Evolutionary conservation across 2,113 vertebrate genomes (phyloP), one percentile per base, ranked within the genome.

Genomic region (Mohoua ochrocephala): DNA sequence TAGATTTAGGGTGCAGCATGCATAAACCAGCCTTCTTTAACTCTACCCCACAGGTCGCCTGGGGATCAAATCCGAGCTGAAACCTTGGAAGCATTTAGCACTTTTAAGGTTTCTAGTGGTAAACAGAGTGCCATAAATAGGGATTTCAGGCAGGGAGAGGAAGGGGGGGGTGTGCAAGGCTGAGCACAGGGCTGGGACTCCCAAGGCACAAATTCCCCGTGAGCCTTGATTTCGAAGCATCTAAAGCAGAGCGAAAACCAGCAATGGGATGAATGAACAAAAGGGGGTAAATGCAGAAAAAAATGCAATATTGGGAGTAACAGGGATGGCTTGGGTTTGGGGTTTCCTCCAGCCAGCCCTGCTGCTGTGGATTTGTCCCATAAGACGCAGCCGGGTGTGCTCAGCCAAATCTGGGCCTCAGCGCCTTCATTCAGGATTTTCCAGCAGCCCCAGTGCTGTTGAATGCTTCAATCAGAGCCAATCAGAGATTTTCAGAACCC

Each of bases 401-500:
- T 82, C 69, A 75, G 93, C 80, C 73, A 74, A 87, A 84, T 19
- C 68, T 11, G 4, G 37, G 41, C 44, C 84, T 71, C 65, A 5
- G 69, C 0, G 9, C 50, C 88, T 94, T 91, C 88, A 93, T 93
- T 96, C 91, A 93, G 87, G 81, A 61, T 94, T 93, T 63, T 89
- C 49, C 71, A 89, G 68, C 89, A 83, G 86, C 27, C 50, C 56
- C 4, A 4, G 71, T 67, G 92, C 79, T 15, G 44, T 6, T 93
- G 92, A 91, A 86, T 96, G 16, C 95, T 95, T 92, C 74, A 89
- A 91, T 95, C 89, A 93, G 81, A 96, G 77, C 95, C 89, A 81
- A 79, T 95, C 84, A 95, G 75, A 27, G 89, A 76, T 85, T 61
- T 83, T 91, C 91, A 79, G 64, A 78, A 4, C 63, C 39, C 7